A percentile compares a stretch with the other conserved stretches of the same genome.
Conservation (phyloP, 2,113 vertebrate genomes). For the Scartelaos histophorus region DNA sequence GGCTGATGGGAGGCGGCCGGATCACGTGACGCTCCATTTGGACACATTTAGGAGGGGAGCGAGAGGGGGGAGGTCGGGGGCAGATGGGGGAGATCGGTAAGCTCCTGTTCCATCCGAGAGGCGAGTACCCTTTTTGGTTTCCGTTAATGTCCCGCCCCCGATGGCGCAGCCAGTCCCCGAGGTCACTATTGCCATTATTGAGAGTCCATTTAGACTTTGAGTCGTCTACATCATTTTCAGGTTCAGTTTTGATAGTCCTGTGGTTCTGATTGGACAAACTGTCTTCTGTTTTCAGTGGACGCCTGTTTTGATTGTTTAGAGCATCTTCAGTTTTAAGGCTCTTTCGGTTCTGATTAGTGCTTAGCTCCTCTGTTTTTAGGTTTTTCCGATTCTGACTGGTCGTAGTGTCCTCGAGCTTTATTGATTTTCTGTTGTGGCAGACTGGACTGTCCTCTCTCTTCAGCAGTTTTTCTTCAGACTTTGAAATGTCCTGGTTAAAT, state of each 20-base stretch:
- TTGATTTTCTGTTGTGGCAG: too few species aligned
- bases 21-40: constrained; percentile 97
- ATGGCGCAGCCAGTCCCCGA: constrained; percentile 83
- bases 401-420: constrained; percentile 77
- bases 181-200: constrained; percentile 71
- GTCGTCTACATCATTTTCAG: constrained; percentile 82
- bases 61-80: constrained; percentile 77
- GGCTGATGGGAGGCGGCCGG: constrained; percentile 93
- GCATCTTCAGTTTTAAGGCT: constrained; percentile 82
- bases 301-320: constrained; percentile 79
- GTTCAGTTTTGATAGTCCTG: constrained; percentile 86
- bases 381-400: constrained; percentile 82
- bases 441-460: constrained; percentile 85
- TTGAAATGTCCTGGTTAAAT: constrained; percentile 86
- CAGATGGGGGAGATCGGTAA: constrained; percentile 67
- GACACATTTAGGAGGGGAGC: constrained; percentile 90
- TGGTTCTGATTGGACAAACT: constrained; percentile 86
- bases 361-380: constrained; percentile 84
- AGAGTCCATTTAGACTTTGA: constrained; percentile 81
- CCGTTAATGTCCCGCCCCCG: constrained; percentile 83
- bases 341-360: constrained; percentile 82
- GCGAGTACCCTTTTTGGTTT: constrained; percentile 77
- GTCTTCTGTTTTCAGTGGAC: constrained; percentile 84
- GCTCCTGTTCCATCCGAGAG: constrained; percentile 77
- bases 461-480: constrained; percentile 85